Base-by-base conservation (phyloP, 2,888 invertebrate genomes). In the Idaea dimidiata region DNA sequence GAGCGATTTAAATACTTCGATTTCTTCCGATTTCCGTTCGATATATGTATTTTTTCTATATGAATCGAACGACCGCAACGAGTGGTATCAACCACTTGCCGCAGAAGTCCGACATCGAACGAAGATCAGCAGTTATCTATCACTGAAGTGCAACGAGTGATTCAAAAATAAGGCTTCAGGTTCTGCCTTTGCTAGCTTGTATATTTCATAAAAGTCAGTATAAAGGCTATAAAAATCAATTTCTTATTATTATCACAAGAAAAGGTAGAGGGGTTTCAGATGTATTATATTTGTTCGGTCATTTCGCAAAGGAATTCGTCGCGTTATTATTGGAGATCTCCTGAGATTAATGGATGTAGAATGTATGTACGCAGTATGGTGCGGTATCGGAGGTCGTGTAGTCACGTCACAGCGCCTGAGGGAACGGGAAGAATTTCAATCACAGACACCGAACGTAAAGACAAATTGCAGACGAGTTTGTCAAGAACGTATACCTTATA, bases 401-500 rank as follows among this genome's bases (percentile, higher is more conserved):
- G 76, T 74, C 77, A 79, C 77, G 79, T 77, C 73, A 68, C 70
- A 72, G 72, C 68, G 77, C 74, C 74, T 74, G 77, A 70, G 76
- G 74, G 77, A 79, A 71, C 77, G 78, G 75, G 76, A 83, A 82
- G 82, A 83, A 83, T 84, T 82, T 81, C 84, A 82, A 85, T 84
- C 82, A 82, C 79, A 76, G 74, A 63, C 72, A 73, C 66, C 67
- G 72, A 69, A 74, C 77, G 74, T 74, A 75, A 77, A 83, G 81
- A 86, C 83, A 83, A 83, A 86, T 83, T 82, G 81, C 76, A 82
- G 78, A 80, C 78, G 78, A 84, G 79, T 82, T 78, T 77, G 77
- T 80, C 67, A 65, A 67, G 67, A 68, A 67, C 56, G 56, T 75
- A 79, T 24, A 24, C 24, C 24, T 24, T 3, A 1, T 24, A 24